Evolutionary conservation across 2,888 invertebrate species (phyloP), one percentile per base, ranked within the genome.

Genomic region (Abrostola tripartita): DNA sequence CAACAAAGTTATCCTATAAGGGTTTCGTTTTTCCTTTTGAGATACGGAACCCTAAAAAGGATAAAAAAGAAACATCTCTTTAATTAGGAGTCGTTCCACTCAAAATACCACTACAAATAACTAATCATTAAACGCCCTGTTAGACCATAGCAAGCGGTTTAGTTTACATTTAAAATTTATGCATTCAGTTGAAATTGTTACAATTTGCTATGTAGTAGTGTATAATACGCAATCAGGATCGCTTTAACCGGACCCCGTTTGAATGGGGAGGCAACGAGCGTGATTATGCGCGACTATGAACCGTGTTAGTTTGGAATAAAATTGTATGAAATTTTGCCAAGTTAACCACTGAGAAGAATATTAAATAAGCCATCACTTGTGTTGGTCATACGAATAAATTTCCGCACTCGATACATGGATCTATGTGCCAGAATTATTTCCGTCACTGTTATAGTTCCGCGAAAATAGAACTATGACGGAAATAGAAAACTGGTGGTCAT

Each of bases 221-320:
- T 84, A 85, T 85, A 87, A 85, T 86, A 86, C 81, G 89, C 89
- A 90, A 90, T 90, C 89, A 90, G 85, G 85, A 85, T 83, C 86
- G 83, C 85, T 90, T 89, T 87, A 88, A 87, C 83, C 74, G 81
- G 78, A 71, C 79, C 57, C 66, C 81, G 77, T 74, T 79, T 89
- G 88, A 89, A 89, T 89, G 66, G 86, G 71, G 56, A 67, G 68
- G 68, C 81, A 88, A 88, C 82, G 87, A 89, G 85, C 82, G 71
- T 84, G 77, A 84, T 85, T 84, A 81, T 81, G 65, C 74, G 73
- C 75, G 76, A 78, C 81, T 81, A 79, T 76, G 71, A 61, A 67
- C 68, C 68, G 69, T 61, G 67, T 71, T 71, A 72, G 69, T 67
- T 66, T 52, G 54, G 59, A 11, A 61, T 60, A 62, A 72, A 68